Evolutionary conservation across 2,888 invertebrate genomes (phyloP), one percentile per base, ranked within the genome.

Genomic region (Arrhopalites spinosus): DNA sequence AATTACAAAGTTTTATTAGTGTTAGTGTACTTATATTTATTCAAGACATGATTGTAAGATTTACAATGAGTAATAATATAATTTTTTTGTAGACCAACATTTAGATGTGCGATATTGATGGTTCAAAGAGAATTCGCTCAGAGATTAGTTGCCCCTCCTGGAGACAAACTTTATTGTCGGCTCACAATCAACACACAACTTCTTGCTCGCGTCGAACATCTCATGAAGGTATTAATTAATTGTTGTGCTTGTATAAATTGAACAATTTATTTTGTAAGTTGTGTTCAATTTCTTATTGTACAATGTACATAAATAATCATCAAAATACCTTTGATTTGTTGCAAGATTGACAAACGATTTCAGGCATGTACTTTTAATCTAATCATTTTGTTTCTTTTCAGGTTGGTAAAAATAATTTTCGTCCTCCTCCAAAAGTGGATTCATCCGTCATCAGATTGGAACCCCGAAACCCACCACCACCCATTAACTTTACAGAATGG

Each of bases 111-210:
- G 23, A 91, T 99, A 3, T 88, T 99, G 13, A 99, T 99, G 98
- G 98, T 99, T 85, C 99, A 99, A 87, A 90, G 93, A 84, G 99
- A 99, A 88, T 99, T 99, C 88, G 98, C 99, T 1, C 94, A 98
- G 84, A 89, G 99, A 84, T 87, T 99, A 73, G 94, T 97, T 1
- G 99, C 99, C 0, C 93, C 96, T 86, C 96, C 99, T 17, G 98
- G 98, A 1, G 98, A 98, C 84, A 98, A 99, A 87, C 87, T 96
- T 13, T 99, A 95, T 85, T 98, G 98, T 85, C 90, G 99, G 73
- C 87, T 99, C 43, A 98, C 98, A 73, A 92, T 98, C 69, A 99
- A 99, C 84, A 96, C 96, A 43, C 99, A 99, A 84, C 88, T 99
- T 23, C 87, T 99, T 79, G 95, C 99, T 1, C 89, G 95, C 84